Evolutionary conservation across 1,140 invertebrate genomes (phyloP), one percentile per base, ranked within the genome.

Genomic region (Coboldia fuscipes): DNA sequence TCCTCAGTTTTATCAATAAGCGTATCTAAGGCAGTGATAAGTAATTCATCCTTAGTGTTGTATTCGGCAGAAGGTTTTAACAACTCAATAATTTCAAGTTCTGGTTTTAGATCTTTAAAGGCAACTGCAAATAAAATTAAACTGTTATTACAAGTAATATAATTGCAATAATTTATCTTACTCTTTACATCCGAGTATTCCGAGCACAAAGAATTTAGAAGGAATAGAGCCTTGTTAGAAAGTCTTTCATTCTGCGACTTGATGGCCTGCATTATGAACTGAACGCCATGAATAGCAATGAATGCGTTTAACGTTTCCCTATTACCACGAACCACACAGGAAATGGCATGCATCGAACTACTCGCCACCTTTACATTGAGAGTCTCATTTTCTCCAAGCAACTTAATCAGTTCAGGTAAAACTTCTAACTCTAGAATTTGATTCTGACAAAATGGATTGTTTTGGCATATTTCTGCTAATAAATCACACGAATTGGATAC

Each of bases 371-470:
- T 50, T 23, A 60, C 44, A 13, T 9, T 12, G 18, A 13, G 12
- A 3, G 20, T 21, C 15, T 57, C 48, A 2, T 45, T 37, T 48
- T 70, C 66, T 9, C 46, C 50, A 4, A 72, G 39, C 42, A 66
- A 57, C 13, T 50, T 40, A 12, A 72, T 41, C 14, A 74, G 44
- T 24, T 55, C 47, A 7, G 62, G 61, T 26, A 74, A 42, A 18
- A 65, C 45, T 18, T 60, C 56, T 17, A 51, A 45, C 39, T 68
- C 51, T 2, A 72, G 29, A 28, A 66, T 49, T 34, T 53, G 60
- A 18, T 62, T 46, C 46, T 75, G 72, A 43, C 67, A 73, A 37
- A 60, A 65, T 5, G 62, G 60, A 55, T 74, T 72, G 47, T 75
- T 75, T 50, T 75, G 72, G 13, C 63, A 61, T 20, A 74, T 43